These are phyloP conservation scores for Adelosebastes latens DNA, from an alignment of 2,797 vertebrate genomes.

Conservation along the genomic window DNA sequence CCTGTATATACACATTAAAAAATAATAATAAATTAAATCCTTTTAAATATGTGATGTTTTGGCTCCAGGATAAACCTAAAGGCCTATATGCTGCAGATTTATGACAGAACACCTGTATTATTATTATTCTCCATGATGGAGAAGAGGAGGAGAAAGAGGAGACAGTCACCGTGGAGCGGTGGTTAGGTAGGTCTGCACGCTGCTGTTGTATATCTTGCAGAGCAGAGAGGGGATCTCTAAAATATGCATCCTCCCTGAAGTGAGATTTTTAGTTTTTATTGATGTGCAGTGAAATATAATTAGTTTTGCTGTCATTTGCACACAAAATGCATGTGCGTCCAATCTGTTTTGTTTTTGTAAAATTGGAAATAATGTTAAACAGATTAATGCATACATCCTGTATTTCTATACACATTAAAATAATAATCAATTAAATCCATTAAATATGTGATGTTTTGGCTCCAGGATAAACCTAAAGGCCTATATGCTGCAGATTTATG, in stretches of 20 bases:
- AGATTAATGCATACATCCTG: not conserved
- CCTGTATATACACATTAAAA: not conserved
- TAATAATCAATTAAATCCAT: not conserved
- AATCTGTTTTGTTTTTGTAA: not conserved
- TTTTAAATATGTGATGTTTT: not conserved
- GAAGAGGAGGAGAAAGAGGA: constrained; percentile 36
- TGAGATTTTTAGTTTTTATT: not conserved
- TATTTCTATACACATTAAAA: not conserved
- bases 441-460: not conserved
- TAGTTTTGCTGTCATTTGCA: not conserved
- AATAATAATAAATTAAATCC: not conserved
- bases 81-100: constrained; percentile 17
- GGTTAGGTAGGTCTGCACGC: constrained; percentile 70
- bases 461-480: constrained; percentile 4
- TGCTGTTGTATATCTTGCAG: not conserved
- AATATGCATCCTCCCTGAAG: not conserved
- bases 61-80: not conserved
- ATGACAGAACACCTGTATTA: not conserved
- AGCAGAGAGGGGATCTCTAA: not conserved
- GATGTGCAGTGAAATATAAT: too few relatives aligned
- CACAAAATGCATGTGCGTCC: not conserved
- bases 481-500: constrained; percentile 1
- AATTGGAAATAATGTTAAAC: not conserved
- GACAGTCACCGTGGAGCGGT: constrained; percentile 9
- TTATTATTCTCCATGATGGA: constrained; percentile 15